Evolutionary conservation across 1,140 invertebrate genomes (phyloP).

Genomic region (Cheumatopsyche charites): DNA sequence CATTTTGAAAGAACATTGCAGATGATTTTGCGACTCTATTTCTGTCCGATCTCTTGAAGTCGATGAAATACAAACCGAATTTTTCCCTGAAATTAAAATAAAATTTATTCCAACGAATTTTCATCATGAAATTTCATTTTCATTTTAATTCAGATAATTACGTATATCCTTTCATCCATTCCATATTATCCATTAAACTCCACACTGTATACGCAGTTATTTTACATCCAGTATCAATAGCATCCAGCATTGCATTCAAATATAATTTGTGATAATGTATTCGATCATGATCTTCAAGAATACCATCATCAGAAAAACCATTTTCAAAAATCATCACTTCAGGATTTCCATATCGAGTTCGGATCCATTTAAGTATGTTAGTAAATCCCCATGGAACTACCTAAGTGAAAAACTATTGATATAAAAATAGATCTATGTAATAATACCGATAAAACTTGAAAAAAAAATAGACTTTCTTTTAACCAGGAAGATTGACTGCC

Average conservation of each 20-base stretch:
- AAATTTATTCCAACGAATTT: neutral
- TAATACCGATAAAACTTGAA: neutral
- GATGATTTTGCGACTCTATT: constrained; percentile 75
- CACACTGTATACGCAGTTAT: constrained; percentile 65
- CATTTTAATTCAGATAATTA: constrained; percentile 52
- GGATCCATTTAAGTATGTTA: constrained; percentile 67
- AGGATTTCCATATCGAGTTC: constrained; percentile 66
- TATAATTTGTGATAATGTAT: constrained; percentile 61
- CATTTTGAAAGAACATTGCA: constrained; percentile 52
- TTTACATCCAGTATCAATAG: constrained; percentile 57
- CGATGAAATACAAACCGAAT: constrained; percentile 77
- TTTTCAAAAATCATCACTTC: constrained; percentile 64
- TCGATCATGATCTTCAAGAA: constrained; percentile 53
- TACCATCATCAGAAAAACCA: constrained; percentile 63
- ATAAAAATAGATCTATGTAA: neutral
- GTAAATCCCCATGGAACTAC: constrained; percentile 67
- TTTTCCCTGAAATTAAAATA: constrained; percentile 61
- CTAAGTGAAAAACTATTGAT: constrained; percentile 51
- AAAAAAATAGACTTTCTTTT: neutral
- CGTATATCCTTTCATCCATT: constrained; percentile 64
- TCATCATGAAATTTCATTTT: neutral
- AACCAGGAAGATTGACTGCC: constrained; percentile 55
- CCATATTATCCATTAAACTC: constrained; percentile 72
- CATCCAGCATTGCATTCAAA: constrained; percentile 69
- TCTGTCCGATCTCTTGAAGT: constrained; percentile 70